Evolutionary conservation across 2,113 vertebrate species (phyloP), one percentile per base, ranked within the genome.

Genomic region (Furnarius figulus): DNA sequence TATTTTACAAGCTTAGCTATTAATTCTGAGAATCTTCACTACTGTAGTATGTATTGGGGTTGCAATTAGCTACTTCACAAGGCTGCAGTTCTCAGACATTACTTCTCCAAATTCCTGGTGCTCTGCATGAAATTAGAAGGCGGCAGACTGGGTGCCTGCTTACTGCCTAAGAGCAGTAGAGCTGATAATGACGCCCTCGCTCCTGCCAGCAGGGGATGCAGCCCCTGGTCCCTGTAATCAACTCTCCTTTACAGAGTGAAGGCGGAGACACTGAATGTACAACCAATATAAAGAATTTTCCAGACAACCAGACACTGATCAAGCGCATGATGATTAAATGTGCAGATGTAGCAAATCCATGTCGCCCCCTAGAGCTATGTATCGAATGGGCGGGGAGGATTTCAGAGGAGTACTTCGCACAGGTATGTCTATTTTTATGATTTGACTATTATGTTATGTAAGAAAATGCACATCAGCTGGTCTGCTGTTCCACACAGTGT

Each of bases 261-360:
- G 98, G 98, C 97, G 98, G 98, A 1, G 96, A 99, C 96, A 98
- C 97, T 58, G 99, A 99, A 37, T 98, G 98, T 67, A 98, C 98
- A 89, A 97, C 98, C 71, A 97, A 93, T 35, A 97, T 98, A 84
- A 98, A 98, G 96, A 99, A 99, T 96, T 99, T 99, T 79, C 98
- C 99, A 10, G 99, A 99, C 94, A 99, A 99, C 95, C 99, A 99
- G 23, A 98, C 99, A 75, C 96, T 99, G 92, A 99, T 99, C 91
- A 99, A 99, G 94, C 99, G 99, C 81, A 99, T 99, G 99, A 98
- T 99, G 98, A 99, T 99, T 58, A 99, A 99, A 97, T 99, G 99
- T 94, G 99, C 99, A 0, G 99, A 99, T 11, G 99, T 99, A 94
- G 98, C 99, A 77, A 99, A 99, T 87, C 99, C 99, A 1, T 99